phyloP scores from a whole-genome alignment of 2,113 vertebrate species.

The Gracilinanus agilis region DNA sequence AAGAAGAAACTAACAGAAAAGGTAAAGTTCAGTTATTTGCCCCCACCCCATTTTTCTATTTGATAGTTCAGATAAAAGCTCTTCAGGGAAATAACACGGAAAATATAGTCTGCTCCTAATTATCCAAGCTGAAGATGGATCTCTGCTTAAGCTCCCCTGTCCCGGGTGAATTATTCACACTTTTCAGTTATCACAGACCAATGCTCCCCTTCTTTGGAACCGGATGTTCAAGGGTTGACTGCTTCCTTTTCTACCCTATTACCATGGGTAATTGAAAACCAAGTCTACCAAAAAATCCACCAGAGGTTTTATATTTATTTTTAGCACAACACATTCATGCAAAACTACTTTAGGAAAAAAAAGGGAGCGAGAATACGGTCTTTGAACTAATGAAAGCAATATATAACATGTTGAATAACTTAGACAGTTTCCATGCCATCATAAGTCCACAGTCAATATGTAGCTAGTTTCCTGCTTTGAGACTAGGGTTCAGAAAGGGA shows the following conservation, averaged over 20 bases:
- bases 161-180: slow-evolving; percentile 58
- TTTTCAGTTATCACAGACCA: slow-evolving; percentile 57
- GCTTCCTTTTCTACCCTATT: slow-evolving; percentile 67
- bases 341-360: slow-evolving; percentile 36
- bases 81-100: slow-evolving; percentile 71
- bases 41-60: slow-evolving; percentile 61
- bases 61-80: slow-evolving; percentile 73
- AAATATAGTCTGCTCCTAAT: slow-evolving; percentile 67
- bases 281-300: slow-evolving; percentile 50
- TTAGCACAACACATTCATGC: slow-evolving; percentile 45
- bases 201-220: slow-evolving; percentile 58
- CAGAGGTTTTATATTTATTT: slow-evolving; percentile 67
- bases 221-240: slow-evolving; percentile 52
- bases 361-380: slow-evolving; percentile 44
- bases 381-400: slow-evolving; percentile 55
- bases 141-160: slow-evolving; percentile 28
- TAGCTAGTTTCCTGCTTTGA: slow-evolving; percentile 34
- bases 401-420: slow-evolving; percentile 48
- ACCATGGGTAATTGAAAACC: slow-evolving; percentile 69
- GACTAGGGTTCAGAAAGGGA: slow-evolving; percentile 30
- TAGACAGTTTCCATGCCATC: slow-evolving; percentile 40
- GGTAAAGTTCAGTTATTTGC: slow-evolving; percentile 64
- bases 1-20: slow-evolving; percentile 71
- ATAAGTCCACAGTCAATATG: slow-evolving; percentile 40
- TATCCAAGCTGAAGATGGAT: slow-evolving; percentile 73